A percentile compares a stretch with the other conserved stretches of the same genome.
These are phyloP conservation scores for Lepisosteus osseus DNA, from an alignment of 2,113 vertebrate genomes.

Conservation along the genomic window DNA sequence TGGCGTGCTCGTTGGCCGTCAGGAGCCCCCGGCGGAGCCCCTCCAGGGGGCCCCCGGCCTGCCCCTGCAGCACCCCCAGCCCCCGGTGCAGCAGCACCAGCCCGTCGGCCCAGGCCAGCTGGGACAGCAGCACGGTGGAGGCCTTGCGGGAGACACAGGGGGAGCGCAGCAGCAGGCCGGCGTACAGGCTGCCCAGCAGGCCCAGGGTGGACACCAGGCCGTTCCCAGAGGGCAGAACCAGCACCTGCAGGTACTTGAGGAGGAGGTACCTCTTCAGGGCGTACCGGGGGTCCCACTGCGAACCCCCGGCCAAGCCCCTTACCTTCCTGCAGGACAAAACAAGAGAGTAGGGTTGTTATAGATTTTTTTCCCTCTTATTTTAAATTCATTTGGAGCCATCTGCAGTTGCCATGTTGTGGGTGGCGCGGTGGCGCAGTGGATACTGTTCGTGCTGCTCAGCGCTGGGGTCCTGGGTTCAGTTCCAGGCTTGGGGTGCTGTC, in stretches of 20 bases:
- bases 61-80: slow-evolving; percentile 18
- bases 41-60: not conserved
- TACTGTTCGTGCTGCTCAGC: no score
- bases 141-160: slow-evolving; percentile 67
- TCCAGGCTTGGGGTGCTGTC: no score
- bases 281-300: slow-evolving; percentile 50
- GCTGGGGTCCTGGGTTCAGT: no score
- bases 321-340: not conserved
- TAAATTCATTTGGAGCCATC: no score
- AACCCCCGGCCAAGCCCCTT: no score
- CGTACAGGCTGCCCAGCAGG: slow-evolving; percentile 55
- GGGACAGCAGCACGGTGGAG: slow-evolving; percentile 62
- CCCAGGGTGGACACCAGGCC: slow-evolving; percentile 52
- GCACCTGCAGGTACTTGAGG: slow-evolving; percentile 68
- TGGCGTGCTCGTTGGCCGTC: slow-evolving; percentile 55
- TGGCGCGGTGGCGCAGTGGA: no score
- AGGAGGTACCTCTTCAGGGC: slow-evolving; percentile 63
- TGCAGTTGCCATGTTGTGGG: no score
- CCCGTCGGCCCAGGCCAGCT: slow-evolving; percentile 61
- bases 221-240: slow-evolving; percentile 58
- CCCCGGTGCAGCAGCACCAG: slow-evolving; percentile 44
- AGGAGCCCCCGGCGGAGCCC: slow-evolving; percentile 50
- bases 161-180: slow-evolving; percentile 53
- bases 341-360: no score
- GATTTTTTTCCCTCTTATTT: no score